Percentiles rank a stretch among this genome's conserved stretches.
Conservation (phyloP, 2,797 vertebrate genomes). For the Philypnodon macrostomus region DNA sequence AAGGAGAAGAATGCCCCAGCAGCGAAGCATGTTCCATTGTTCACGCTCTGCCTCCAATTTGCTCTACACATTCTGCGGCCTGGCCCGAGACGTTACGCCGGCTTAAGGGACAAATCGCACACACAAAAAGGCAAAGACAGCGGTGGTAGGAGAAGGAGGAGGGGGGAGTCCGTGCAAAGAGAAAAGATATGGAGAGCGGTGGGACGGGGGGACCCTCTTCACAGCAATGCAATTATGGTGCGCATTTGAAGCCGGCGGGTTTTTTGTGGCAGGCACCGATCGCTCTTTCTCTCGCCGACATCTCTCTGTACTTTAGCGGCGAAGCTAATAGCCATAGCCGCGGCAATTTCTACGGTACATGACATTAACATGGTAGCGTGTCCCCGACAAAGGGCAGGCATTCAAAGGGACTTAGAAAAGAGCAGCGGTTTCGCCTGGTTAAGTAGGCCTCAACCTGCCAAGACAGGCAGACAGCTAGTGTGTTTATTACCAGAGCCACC, state of each 20-base stretch:
- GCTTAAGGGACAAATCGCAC: constrained; percentile 99
- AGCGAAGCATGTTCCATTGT: constrained; percentile 98
- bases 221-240: constrained; percentile 99
- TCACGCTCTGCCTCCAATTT: constrained; percentile 99
- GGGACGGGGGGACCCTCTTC: constrained; percentile 85
- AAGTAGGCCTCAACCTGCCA: constrained; percentile 79
- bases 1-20: constrained; percentile 84
- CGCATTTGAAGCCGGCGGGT: constrained; percentile 95
- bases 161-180: constrained; percentile 10
- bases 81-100: constrained; percentile 98
- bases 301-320: constrained; percentile 93
- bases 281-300: constrained; percentile 75
- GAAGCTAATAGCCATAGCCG: constrained; percentile 99
- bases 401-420: constrained; percentile 79
- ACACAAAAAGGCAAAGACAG: constrained; percentile 80
- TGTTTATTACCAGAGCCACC: constrained; percentile 78
- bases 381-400: constrained; percentile 76
- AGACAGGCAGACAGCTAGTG: constrained; percentile 75
- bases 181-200: constrained; percentile 16
- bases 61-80: constrained; percentile 99
- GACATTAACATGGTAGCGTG: constrained; percentile 91
- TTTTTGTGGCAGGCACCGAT: constrained; percentile 87
- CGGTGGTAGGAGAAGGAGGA: constrained; percentile 41
- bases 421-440: constrained; percentile 75
- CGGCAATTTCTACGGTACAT: constrained; percentile 99